phyloP scores from a whole-genome alignment of 2,888 invertebrate species.

The Mesoligia furuncula region DNA sequence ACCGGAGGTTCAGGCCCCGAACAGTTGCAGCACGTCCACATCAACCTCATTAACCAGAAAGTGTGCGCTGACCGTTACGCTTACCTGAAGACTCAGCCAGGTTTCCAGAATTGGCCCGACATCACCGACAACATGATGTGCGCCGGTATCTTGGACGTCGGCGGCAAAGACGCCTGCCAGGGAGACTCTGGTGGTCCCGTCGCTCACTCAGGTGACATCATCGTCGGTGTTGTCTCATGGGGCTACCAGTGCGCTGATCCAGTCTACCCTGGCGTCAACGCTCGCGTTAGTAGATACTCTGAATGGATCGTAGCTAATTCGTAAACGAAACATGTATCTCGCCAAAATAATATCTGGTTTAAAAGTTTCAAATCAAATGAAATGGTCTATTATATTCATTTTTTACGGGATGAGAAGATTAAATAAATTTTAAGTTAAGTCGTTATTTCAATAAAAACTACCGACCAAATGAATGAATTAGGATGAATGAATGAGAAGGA shows the following conservation, averaged over 20 bases:
- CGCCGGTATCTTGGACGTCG: slow-evolving; percentile 78
- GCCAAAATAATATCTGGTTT: slow-evolving; percentile 22
- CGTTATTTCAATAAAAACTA: slow-evolving; percentile 8
- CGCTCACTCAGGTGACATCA: slow-evolving; percentile 70
- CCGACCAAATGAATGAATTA: neutral
- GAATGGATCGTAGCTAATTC: slow-evolving; percentile 30
- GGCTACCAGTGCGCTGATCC: slow-evolving; percentile 68
- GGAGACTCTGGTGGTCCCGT: slow-evolving; percentile 81
- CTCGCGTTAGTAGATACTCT: slow-evolving; percentile 71
- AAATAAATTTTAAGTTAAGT: slow-evolving; percentile 11
- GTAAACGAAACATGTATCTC: slow-evolving; percentile 19
- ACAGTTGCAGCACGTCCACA: slow-evolving; percentile 72
- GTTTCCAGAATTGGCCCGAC: slow-evolving; percentile 66
- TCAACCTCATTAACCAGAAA: slow-evolving; percentile 76
- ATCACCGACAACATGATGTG: slow-evolving; percentile 81
- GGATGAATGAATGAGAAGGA: no score
- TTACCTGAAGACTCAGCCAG: slow-evolving; percentile 67
- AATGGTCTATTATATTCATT: neutral
- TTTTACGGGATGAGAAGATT: slow-evolving; percentile 2
- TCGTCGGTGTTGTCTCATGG: slow-evolving; percentile 75
- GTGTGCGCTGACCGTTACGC: slow-evolving; percentile 78
- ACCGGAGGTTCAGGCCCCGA: slow-evolving; percentile 63
- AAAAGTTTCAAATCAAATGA: neutral
- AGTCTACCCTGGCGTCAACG: slow-evolving; percentile 72
- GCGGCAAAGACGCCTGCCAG: slow-evolving; percentile 74